Base-by-base conservation (phyloP, 2,797 vertebrate species). In the Morus bassanus region DNA sequence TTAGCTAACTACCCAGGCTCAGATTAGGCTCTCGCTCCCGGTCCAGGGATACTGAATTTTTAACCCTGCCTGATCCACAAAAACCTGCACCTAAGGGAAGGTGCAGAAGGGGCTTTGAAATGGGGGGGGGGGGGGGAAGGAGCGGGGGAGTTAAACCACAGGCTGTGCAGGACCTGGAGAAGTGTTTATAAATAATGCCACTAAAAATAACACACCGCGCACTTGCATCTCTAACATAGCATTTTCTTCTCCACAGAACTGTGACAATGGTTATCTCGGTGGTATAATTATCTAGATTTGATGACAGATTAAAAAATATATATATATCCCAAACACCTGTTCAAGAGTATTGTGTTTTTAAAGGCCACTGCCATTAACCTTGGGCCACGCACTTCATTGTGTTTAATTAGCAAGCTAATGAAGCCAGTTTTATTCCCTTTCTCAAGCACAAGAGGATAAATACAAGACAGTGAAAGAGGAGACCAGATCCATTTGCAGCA, bases 341-440 rank as follows among this genome's bases (percentile, higher is more conserved):
- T 97, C 94, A 88, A 91, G 97, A 97, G 95, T 96, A 97, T 90
- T 91, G 93, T 95, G 74, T 96, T 97, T 97, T 97, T 95, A 97
- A 96, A 95, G 90, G 92, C 96, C 91, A 63, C 65, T 91, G 86
- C 85, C 93, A 97, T 97, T 97, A 97, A 97, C 96, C 97, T 97
- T 97, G 95, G 96, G 94, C 94, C 95, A 84, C 4, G 67, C 93
- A 95, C 92, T 96, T 96, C 90, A 97, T 93, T 96, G 96, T 95
- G 95, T 96, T 97, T 97, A 97, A 97, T 97, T 97, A 97, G 97
- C 95, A 96, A 91, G 96, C 94, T 97, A 97, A 97, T 97, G 96
- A 97, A 97, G 91, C 87, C 77, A 73, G 90, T 96, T 96, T 97
- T 94, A 95, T 97, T 96, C 91, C 83, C 68, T 93, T 95, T 95